Percentiles rank a stretch among this genome's conserved stretches.
Conservation (phyloP, 2,888 invertebrate genomes). For the Schizaphis graminum region DNA sequence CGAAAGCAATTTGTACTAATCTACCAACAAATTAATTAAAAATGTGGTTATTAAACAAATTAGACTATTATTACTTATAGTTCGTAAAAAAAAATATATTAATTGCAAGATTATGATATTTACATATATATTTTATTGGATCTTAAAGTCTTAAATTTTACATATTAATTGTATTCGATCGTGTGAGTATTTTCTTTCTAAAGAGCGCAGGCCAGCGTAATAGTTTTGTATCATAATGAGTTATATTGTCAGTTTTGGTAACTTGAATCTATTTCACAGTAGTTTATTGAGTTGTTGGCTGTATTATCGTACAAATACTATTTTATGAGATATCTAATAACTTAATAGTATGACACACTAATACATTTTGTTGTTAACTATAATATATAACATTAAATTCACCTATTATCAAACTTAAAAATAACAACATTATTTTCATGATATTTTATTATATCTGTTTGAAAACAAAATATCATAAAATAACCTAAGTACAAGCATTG, state of each 20-base stretch:
- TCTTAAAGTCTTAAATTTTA: neutral
- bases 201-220: neutral
- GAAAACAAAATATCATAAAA: neutral
- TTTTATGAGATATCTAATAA: neutral
- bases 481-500: neutral
- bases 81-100: neutral
- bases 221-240: neutral
- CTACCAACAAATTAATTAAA: neutral
- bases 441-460: neutral
- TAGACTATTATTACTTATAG: neutral
- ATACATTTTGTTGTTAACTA: neutral
- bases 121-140: too few species aligned
- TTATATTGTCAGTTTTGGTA: neutral
- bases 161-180: neutral
- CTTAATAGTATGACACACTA: neutral
- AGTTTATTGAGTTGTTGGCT: neutral
- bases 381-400: neutral
- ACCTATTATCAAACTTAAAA: neutral
- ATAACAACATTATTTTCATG: neutral
- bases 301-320: neutral
- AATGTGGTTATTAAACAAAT: neutral
- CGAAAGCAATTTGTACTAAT: neutral
- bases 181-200: neutral
- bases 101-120: neutral
- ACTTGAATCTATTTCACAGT: neutral